Base-by-base conservation (phyloP, 2,797 vertebrate genomes). In the Mycteria americana region DNA sequence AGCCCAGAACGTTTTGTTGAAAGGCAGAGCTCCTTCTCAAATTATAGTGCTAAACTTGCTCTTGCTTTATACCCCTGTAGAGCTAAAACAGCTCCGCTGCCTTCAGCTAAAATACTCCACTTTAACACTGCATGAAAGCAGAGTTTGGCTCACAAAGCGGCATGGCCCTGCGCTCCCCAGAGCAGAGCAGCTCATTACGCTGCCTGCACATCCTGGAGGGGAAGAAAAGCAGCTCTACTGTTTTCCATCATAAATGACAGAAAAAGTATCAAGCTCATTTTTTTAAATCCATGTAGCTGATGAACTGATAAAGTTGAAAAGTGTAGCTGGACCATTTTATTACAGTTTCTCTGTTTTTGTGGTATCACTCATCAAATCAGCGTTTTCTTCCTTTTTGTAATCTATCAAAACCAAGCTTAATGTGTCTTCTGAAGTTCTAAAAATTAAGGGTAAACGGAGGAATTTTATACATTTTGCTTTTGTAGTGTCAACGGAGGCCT, bases 241-340 rank as follows among this genome's bases (percentile, higher is more conserved):
- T 95, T 95, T 97, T 98, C 84, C 91, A 83, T 97, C 90, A 96
- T 74, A 86, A 95, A 96, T 95, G 85, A 95, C 92, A 93, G 89
- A 89, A 83, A 96, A 96, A 92, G 41, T 95, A 93, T 96, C 60
- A 67, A 88, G 64, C 50, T 95, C 15, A 5, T 68, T 94, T 94
- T 93, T 95, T 51, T 3, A 70, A 79, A 78, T 78, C 69, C 39
- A 22, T 65, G 69, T 37, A 84, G 50, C 30, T 82, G 93, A 94
- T 92, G 83, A 96, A 92, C 70, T 73, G 90, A 84, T 95, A 97
- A 51, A 77, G 88, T 65, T 90, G 31, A 89, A 80, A 84, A 93
- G 41, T 84, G 45, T 92, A 84, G 21, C n/a, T 85, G 41, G 37
- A 50, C 9, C 24, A 77, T 97, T 86, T 96, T 83, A 79, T 85